Base-by-base conservation (phyloP, 2,888 invertebrate genomes). In the Acrobasis consociella region DNA sequence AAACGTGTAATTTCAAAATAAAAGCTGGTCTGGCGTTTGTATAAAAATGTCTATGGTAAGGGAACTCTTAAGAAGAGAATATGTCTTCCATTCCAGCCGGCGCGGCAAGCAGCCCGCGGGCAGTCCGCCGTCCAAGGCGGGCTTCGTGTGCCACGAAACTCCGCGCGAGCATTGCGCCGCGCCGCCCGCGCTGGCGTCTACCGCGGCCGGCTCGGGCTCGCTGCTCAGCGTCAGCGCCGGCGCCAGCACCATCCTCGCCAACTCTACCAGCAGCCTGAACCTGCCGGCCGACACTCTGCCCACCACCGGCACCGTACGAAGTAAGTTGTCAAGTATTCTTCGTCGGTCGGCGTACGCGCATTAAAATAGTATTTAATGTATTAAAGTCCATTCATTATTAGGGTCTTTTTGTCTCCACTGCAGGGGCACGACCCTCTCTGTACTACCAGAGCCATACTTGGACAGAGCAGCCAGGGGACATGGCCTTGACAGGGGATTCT, bases 181-280 rank as follows among this genome's bases (percentile, higher is more conserved):
- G 52, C 61, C 62, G 37, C 65, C 58, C 60, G 58, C 60, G 50
- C 65, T 66, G 9, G 42, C 63, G 16, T 63, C 55, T 55, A 61
- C 62, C 49, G 56, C 31, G 49, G 15, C 16, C 13, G 37, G 72
- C 50, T 76, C 87, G 13, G 93, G 93, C 59, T 93, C 94, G 2
- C 82, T 93, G 75, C 91, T 93, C 72, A 94, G 93, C 72, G 90
- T 94, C 65, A 93, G 93, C 22, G 93, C 93, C 9, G 94, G 94
- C 53, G 93, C 94, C 62, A 93, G 94, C 69, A 94, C 93, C 55
- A 94, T 94, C 63, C 86, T 95, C 51, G 94, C 94, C 16, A 93
- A 94, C 65, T 91, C 91, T 59, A 85, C 79, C 68, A 85, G 85
- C 76, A 91, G 90, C 70, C 76, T 92, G 65, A 86, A 93, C 65